phyloP scores from a whole-genome alignment of 2,888 invertebrate genomes.

The Aphodius granarius region DNA sequence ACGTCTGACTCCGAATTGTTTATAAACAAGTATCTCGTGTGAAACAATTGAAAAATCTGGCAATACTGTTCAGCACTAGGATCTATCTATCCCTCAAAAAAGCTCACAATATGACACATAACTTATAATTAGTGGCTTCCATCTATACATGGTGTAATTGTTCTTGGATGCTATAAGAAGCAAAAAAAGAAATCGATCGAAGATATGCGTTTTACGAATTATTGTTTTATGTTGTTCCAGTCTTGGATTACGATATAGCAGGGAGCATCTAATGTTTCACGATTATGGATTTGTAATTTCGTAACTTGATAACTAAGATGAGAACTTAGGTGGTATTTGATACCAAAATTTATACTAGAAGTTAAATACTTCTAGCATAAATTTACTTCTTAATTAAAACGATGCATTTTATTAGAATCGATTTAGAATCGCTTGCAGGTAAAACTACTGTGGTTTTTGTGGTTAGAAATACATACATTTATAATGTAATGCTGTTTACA shows the following conservation, averaged over 20 bases:
- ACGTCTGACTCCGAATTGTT: too few species aligned
- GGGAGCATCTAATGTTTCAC: background rate
- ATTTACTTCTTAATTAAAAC: too few species aligned
- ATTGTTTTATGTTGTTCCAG: background rate
- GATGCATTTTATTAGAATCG: background rate
- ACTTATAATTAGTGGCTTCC: too few species aligned
- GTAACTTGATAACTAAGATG: background rate
- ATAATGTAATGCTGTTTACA: background rate
- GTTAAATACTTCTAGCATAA: background rate
- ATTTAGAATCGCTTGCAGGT: background rate
- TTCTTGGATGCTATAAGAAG: too few species aligned
- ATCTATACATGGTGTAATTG: too few species aligned
- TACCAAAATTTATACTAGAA: background rate
- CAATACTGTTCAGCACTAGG: too few species aligned
- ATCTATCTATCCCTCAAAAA: too few species aligned
- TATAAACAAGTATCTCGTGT: too few species aligned
- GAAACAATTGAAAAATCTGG: too few species aligned
- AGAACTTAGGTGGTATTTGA: background rate
- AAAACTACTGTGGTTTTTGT: background rate
- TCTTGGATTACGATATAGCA: background rate
- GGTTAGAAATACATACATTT: background rate
- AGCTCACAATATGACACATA: too few species aligned
- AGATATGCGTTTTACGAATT: background rate
- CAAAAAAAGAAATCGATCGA: too few species aligned
- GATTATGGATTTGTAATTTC: background rate